Evolutionary conservation across 2,113 vertebrate genomes (phyloP).

Genomic region (Turnix velox): DNA sequence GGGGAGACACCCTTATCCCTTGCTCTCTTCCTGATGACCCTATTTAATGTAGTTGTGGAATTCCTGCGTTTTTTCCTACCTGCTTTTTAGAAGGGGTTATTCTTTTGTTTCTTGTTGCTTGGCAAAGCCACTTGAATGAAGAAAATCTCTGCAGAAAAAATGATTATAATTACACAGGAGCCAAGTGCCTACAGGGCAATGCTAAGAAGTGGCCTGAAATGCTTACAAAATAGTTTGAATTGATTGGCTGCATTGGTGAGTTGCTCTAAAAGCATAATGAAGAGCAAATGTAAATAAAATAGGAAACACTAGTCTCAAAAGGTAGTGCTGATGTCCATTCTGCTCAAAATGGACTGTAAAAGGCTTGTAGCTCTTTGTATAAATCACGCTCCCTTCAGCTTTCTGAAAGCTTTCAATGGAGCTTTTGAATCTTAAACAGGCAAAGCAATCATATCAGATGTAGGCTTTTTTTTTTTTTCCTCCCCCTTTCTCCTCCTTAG

Average conservation of each 20-base stretch:
- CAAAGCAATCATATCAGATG: neutral
- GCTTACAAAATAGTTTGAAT: constrained; percentile 46
- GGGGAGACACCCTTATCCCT: neutral
- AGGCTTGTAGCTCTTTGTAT: constrained; percentile 1
- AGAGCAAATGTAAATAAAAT: constrained; percentile 47
- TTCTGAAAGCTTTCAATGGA: constrained; percentile 17
- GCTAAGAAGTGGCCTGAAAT: constrained; percentile 34
- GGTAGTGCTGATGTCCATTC: neutral
- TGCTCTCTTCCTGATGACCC: neutral
- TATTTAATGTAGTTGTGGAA: neutral
- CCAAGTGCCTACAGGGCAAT: neutral
- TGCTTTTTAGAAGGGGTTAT: constrained; percentile 20
- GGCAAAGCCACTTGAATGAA: constrained; percentile 45
- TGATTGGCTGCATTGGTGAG: constrained; percentile 26
- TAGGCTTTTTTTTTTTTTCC: neutral
- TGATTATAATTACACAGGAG: constrained; percentile 37
- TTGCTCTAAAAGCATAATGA: constrained; percentile 45
- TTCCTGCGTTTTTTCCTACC: neutral
- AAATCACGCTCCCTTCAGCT: constrained; percentile 26
- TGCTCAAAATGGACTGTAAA: constrained; percentile 7
- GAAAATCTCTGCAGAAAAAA: constrained; percentile 44
- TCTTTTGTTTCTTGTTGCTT: constrained; percentile 56
- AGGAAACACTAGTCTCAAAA: neutral
- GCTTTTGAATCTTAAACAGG: constrained; percentile 6
- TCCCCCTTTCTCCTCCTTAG: neutral